These are phyloP conservation scores for Troilus luridus DNA, from an alignment of 2,888 invertebrate genomes.

Conservation along the genomic window DNA sequence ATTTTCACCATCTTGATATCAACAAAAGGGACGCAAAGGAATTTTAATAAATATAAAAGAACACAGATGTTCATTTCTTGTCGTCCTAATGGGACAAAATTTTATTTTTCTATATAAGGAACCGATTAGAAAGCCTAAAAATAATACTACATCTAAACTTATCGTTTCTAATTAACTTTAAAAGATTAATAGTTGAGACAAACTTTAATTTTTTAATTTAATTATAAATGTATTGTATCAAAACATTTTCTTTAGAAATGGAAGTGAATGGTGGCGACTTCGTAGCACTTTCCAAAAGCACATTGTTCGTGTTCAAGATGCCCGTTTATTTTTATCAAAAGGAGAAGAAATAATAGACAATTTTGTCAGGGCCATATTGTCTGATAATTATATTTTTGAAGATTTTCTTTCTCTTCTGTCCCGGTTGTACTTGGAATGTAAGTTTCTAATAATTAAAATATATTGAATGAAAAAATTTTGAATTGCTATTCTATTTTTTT, in stretches of 20 bases:
- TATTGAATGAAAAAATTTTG: constrained; percentile 42
- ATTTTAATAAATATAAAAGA: no score
- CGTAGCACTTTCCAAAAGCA: constrained; percentile 86
- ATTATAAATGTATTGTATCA: background rate
- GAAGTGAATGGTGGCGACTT: constrained; percentile 84
- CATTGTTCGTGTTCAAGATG: constrained; percentile 80
- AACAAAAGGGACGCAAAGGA: no score
- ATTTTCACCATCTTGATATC: no score
- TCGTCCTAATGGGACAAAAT: no score
- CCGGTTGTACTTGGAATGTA: constrained; percentile 85
- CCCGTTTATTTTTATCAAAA: constrained; percentile 76
- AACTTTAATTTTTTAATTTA: no score
- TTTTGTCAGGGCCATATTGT: constrained; percentile 72
- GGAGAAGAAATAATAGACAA: constrained; percentile 78
- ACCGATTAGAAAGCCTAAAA: no score
- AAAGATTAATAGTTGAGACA: no score
- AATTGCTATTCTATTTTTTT: constrained; percentile 48
- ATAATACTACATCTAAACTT: no score
- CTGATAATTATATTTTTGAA: constrained; percentile 66
- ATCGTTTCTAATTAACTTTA: no score
- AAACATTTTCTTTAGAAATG: constrained; percentile 77
- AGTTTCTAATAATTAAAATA: constrained; percentile 66
- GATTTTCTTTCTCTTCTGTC: constrained; percentile 81
- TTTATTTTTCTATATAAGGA: no score
- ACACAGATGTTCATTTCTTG: no score